phyloP scores from a whole-genome alignment of 2,797 vertebrate species.

The Odontamblyopus rebecca region DNA sequence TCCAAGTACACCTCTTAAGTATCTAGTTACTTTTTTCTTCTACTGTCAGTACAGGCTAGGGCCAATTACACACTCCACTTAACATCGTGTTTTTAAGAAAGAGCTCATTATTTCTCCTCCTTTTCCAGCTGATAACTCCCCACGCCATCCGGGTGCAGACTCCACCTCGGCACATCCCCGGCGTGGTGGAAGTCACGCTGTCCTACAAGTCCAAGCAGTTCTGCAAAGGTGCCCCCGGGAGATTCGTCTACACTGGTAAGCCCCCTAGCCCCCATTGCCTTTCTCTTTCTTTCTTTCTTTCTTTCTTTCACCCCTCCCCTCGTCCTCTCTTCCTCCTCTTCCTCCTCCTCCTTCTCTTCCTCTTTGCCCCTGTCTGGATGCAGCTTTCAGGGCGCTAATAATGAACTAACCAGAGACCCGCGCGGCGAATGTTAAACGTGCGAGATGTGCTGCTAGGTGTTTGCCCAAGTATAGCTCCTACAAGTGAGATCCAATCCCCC shows the following conservation, averaged over 20 bases:
- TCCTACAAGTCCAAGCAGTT: slow-evolving; percentile 99
- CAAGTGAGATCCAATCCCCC: slow-evolving; percentile 75
- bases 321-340: slow-evolving; percentile 4
- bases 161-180: slow-evolving; percentile 97
- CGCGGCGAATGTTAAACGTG: slow-evolving; percentile 68
- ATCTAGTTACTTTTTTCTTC: slow-evolving; percentile 5
- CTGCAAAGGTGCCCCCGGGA: slow-evolving; percentile 98
- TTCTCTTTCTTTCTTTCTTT: slow-evolving; percentile 14
- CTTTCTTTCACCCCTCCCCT: slow-evolving; percentile 9
- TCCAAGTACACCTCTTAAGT: neutral
- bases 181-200: slow-evolving; percentile 98
- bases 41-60: slow-evolving; percentile 3
- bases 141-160: slow-evolving; percentile 99
- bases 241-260: slow-evolving; percentile 98
- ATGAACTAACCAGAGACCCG: slow-evolving; percentile 58
- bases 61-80: slow-evolving; percentile 3
- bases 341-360: slow-evolving; percentile 8
- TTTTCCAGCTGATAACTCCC: slow-evolving; percentile 93
- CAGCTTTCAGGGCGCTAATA: slow-evolving; percentile 51
- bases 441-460: slow-evolving; percentile 63
- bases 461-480: slow-evolving; percentile 51
- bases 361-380: slow-evolving; percentile 42
- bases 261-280: slow-evolving; percentile 62
- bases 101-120: slow-evolving; percentile 54
- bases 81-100: slow-evolving; percentile 12